Evolutionary conservation across 2,888 invertebrate species (phyloP).

Genomic region (Ectobius pallidus): DNA sequence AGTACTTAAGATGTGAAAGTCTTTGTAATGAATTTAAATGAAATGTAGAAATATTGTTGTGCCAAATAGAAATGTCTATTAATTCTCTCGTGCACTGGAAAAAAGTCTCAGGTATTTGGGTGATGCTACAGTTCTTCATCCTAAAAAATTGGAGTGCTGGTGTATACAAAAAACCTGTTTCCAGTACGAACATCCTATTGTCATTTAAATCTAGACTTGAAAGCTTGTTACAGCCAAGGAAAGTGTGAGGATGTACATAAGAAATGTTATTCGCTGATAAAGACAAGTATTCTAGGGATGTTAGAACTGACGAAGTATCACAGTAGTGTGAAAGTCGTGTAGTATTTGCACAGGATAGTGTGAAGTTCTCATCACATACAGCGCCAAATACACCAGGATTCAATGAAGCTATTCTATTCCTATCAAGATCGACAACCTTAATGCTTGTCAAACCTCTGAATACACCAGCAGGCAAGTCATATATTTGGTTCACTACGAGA

Average conservation of each 20-base stretch:
- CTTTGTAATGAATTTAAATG: too few species aligned
- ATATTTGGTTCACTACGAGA: neutral
- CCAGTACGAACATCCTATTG: neutral
- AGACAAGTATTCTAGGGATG: neutral
- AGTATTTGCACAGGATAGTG: neutral
- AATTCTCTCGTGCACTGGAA: too few species aligned
- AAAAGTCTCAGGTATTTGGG: too few species aligned
- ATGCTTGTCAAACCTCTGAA: neutral
- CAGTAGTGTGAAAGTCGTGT: neutral
- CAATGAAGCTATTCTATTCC: neutral
- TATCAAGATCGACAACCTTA: neutral
- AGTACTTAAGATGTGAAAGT: too few species aligned
- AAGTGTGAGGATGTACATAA: neutral
- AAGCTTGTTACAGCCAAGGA: neutral
- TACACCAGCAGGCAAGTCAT: neutral
- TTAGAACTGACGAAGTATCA: neutral
- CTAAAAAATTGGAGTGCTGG: too few species aligned
- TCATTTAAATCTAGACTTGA: neutral
- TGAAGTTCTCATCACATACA: neutral
- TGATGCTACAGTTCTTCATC: too few species aligned
- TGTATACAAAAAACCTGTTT: too few species aligned
- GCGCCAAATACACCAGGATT: neutral
- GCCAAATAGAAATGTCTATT: too few species aligned
- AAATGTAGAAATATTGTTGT: too few species aligned
- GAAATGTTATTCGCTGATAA: neutral